Evolutionary conservation across 2,113 vertebrate genomes (phyloP), one percentile per base, ranked within the genome.

Genomic region (Muscicapa adusta): DNA sequence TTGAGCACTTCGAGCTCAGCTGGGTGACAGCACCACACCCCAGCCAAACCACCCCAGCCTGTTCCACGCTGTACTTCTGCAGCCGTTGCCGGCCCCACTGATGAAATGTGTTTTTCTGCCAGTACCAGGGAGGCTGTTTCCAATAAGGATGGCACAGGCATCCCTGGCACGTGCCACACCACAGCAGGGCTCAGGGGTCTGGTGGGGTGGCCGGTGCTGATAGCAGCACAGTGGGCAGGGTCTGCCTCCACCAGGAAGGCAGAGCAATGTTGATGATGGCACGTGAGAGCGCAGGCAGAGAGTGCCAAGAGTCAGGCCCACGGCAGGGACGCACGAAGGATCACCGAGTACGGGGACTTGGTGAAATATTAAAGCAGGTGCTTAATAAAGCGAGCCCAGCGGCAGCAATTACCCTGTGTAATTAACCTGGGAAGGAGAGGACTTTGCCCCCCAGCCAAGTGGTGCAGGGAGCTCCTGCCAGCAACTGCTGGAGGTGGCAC

Each of bases 251-350:
- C 28, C 13, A 2, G 70, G 13, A 50, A 23, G 3, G 2, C 48
- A 71, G 19, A 24, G 19, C 0, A 0, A 28, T 7, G 36, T 9
- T 25, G 38, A 36, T 38, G 26, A 68, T 31, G 83, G 65, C 48
- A 75, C 1, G 0, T 0, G 1, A 31, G 61, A 45, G 42, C 31
- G 54, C 36, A 3, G 0, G 0, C 0, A 0, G 42, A 89, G 70
- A 48, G 62, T 13, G 33, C 74, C 1, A 0, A 14, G 50, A 63
- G 68, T 45, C 87, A 76, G 40, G 36, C 56, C 25, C 25, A 20
- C 0, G 2, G 43, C 53, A 43, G 76, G 54, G 89, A 42, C 22
- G 4, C 33, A 16, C 5, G 0, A 88, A 75, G 68, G 93, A 83
- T 87, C 84, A 85, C 66, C 3, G 0, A 36, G 83, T 83, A 74